Conservation (phyloP, 2,888 invertebrate species). For the Drosophila atripex region DNA sequence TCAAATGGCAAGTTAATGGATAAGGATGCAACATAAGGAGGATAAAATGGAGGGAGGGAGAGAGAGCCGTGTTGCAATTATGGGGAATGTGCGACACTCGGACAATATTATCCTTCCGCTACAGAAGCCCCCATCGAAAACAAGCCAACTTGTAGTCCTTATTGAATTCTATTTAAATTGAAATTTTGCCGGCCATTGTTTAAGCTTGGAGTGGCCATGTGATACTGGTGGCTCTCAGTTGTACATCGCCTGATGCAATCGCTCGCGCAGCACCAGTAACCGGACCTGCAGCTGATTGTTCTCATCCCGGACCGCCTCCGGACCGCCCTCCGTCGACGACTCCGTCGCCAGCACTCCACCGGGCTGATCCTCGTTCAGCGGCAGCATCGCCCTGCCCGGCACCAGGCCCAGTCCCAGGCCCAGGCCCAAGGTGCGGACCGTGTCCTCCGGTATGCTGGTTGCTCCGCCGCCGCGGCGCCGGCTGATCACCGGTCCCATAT, state of each 20-base stretch:
- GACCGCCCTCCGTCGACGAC: neutral
- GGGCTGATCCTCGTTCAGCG: neutral
- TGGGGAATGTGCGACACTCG: no score
- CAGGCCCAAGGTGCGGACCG: neutral
- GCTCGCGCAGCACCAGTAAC: conserved; percentile 52
- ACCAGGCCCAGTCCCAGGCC: neutral
- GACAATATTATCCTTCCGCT: no score
- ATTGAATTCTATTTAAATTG: neutral
- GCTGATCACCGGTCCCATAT: neutral
- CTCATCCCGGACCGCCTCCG: conserved; percentile 41
- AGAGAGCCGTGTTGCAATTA: neutral
- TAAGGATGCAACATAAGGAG: neutral
- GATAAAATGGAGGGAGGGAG: no score
- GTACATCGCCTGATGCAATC: conserved; percentile 56
- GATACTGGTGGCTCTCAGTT: conserved; percentile 22
- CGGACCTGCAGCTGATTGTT: conserved; percentile 57
- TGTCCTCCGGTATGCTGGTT: conserved; percentile 1
- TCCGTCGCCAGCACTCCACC: neutral
- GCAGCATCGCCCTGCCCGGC: neutral
- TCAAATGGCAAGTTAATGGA: neutral
- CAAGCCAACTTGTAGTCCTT: neutral
- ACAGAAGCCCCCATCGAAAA: neutral
- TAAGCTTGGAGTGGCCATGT: neutral
- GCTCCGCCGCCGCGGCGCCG: conserved; percentile 46
- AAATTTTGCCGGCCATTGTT: neutral